A percentile compares a stretch with the other conserved stretches of the same genome.
Evolutionary conservation across 1,140 invertebrate species (phyloP).

Genomic region (Eupristina koningsbergeri): DNA sequence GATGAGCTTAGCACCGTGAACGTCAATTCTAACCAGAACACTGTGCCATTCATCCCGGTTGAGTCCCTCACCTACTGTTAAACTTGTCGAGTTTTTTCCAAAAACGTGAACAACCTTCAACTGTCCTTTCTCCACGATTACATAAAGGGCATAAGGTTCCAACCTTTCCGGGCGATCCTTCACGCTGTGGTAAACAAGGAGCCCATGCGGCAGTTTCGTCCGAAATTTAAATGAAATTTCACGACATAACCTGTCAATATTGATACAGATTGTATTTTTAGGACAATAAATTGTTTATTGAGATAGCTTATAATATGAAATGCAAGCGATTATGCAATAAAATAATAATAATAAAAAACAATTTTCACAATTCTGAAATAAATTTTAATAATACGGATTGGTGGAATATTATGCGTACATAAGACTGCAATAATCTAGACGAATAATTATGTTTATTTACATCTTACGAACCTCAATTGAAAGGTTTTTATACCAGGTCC

Average conservation of each 20-base stretch:
- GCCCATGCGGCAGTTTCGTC: conserved; percentile 87
- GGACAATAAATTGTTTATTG: no score
- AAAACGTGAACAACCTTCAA: conserved; percentile 92
- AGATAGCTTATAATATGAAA: no score
- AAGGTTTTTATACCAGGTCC: conserved; percentile 88
- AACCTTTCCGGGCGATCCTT: conserved; percentile 83
- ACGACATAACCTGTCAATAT: conserved; percentile 81
- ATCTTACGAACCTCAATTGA: conserved; percentile 80
- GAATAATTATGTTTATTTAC: neutral
- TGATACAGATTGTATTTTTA: no score
- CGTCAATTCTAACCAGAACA: conserved; percentile 87
- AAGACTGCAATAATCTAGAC: no score
- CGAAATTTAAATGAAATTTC: conserved; percentile 91
- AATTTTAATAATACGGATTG: no score
- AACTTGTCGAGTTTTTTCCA: conserved; percentile 86
- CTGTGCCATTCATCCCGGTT: conserved; percentile 93
- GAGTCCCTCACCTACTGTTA: conserved; percentile 89
- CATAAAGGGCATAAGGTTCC: conserved; percentile 88
- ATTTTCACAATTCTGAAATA: no score
- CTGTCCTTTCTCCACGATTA: conserved; percentile 91
- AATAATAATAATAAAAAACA: no score
- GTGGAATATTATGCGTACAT: no score
- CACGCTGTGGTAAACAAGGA: conserved; percentile 90
- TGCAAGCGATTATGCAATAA: no score
- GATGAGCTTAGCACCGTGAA: conserved; percentile 84